Percentiles rank a stretch among this genome's conserved stretches.
Evolutionary conservation across 2,888 invertebrate species (phyloP).

Genomic region (Pterostichus niger): DNA sequence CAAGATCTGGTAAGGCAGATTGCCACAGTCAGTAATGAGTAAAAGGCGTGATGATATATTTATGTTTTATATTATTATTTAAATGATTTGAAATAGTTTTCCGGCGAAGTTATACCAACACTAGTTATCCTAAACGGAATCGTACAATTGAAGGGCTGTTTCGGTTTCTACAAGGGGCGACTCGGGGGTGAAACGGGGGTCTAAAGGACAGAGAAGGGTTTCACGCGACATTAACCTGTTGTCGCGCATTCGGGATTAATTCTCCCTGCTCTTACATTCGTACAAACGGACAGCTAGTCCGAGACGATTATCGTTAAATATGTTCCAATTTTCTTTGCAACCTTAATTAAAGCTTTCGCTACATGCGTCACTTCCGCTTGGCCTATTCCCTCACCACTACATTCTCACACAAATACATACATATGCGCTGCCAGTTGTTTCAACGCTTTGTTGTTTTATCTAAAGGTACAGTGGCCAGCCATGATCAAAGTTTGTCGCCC

Average conservation of each 20-base stretch:
- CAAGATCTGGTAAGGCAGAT: too few relatives aligned
- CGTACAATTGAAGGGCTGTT: slow-evolving; percentile 21
- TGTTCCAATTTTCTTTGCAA: slow-evolving; percentile 66
- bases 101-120: background rate
- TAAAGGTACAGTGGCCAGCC: slow-evolving; percentile 17
- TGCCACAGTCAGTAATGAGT: too few relatives aligned
- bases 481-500: slow-evolving; percentile 49
- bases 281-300: slow-evolving; percentile 22
- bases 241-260: slow-evolving; percentile 70
- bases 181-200: background rate
- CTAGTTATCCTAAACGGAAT: too few relatives aligned
- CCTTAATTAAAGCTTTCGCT: slow-evolving; percentile 66
- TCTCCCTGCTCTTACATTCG: slow-evolving; percentile 17
- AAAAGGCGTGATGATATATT: too few relatives aligned
- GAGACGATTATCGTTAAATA: slow-evolving; percentile 63
- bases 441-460: slow-evolving; percentile 33
- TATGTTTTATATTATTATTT: background rate
- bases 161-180: background rate
- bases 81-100: background rate
- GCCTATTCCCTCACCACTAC: slow-evolving; percentile 40
- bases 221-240: slow-evolving; percentile 77
- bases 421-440: slow-evolving; percentile 11
- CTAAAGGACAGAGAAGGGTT: slow-evolving; percentile 69
- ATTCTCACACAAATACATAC: background rate
- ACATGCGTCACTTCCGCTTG: slow-evolving; percentile 62